These are phyloP conservation scores for Drosophila nannoptera DNA, from an alignment of 1,140 invertebrate species.

Conservation along the genomic window DNA sequence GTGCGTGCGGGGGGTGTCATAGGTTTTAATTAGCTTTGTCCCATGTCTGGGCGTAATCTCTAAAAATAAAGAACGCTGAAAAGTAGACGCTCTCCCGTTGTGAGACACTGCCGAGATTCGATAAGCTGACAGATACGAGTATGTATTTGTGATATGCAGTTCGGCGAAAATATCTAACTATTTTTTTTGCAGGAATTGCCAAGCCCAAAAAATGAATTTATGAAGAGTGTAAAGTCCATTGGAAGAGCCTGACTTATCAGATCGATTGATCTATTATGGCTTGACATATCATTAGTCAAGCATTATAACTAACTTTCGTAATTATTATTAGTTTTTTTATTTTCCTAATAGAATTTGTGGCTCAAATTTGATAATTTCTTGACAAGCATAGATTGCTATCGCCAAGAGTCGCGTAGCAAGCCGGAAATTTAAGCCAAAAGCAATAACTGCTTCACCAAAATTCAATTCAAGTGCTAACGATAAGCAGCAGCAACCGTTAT, in stretches of 20 bases:
- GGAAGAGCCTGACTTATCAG: too few species aligned
- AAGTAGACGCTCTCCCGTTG: not conserved
- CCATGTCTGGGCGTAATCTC: conserved; percentile 9
- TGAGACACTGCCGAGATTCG: not conserved
- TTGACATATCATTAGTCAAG: too few species aligned
- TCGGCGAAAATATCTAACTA: not conserved
- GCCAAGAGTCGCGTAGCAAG: conserved; percentile 20
- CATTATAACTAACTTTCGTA: too few species aligned
- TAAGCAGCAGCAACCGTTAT: conserved; percentile 2
- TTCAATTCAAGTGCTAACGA: conserved; percentile 4
- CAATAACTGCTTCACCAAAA: conserved; percentile 11
- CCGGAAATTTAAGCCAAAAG: conserved; percentile 21
- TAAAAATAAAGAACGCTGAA: conserved; percentile 19
- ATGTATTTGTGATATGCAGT: conserved; percentile 1
- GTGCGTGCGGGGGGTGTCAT: conserved; percentile 25
- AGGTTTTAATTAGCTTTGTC: conserved; percentile 55
- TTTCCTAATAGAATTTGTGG: too few species aligned
- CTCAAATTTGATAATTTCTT: not conserved
- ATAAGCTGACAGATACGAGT: not conserved
- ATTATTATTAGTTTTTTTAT: too few species aligned
- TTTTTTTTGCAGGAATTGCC: too few species aligned
- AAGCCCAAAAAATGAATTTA: too few species aligned
- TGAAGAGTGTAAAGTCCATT: too few species aligned
- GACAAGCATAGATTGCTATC: conserved; percentile 1
- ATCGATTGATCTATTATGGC: too few species aligned